Evolutionary conservation across 92 coral and sea anemone species (phyloP), one percentile per base, ranked within the genome.

Genomic region (Scolanthus callimorphus): DNA sequence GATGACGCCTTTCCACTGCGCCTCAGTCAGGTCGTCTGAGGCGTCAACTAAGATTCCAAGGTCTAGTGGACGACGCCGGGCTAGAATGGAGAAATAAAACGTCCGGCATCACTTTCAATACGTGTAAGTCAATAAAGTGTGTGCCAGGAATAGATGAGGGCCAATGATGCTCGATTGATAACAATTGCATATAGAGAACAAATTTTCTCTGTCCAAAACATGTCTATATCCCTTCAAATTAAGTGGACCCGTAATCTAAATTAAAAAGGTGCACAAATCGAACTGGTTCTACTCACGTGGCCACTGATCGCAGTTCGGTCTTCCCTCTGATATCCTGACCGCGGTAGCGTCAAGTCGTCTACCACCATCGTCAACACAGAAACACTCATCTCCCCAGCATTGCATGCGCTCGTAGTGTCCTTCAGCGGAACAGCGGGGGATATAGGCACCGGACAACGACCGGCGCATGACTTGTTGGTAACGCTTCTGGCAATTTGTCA

Each of bases 371-470:
- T 82, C 79, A 24, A 76, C 88, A 44, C 88, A 82, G 69, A 75
- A 82, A 28, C 88, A 75, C 52, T 71, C 76, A 20, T 70, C 53
- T 21, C 71, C 63, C 67, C 72, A 52, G 60, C 95, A 86, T 45
- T 86, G 95, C 59, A 11, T 48, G 1, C 57, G 47, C n/a, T 51
- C 64, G 45, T 73, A 86, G 59, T 69, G 19, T 20, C 95, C 95
- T 49, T 82, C 88, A 13, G 83, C 69, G 39, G 60, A 64, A 44
- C 88, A 82, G 11, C 74, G 82, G 13, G 88, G 88, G 49, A 57
- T 31, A 48, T 56, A 68, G 9, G 75, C 28, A 20, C 61, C 44
- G 1, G 44, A 31, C 1, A 27, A 52, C 4, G 56, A 47, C 30
- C 12, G 22, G 29, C 75, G 43, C 25, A 74, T 41, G 11, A 64